Base-by-base conservation (phyloP, 23 tunicate genomes). In the Styela plicata region DNA sequence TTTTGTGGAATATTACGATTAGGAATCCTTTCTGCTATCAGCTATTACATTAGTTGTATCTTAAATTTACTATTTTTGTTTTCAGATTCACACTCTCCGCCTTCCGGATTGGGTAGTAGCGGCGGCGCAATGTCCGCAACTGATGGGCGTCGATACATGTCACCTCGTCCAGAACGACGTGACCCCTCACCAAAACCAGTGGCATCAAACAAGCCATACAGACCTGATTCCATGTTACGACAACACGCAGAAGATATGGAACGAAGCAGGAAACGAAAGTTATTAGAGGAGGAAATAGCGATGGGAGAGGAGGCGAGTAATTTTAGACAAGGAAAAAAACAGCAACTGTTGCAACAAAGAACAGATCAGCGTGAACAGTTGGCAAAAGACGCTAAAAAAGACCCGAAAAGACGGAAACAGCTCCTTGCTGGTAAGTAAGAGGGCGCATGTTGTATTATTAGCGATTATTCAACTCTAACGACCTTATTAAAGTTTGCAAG, bases 231-330 rank as follows among this genome's bases (percentile, higher is more conserved):
- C 5, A 76, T 76, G 81, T 44, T 76, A 53, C 81, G 66, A 0
- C 79, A 74, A 24, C 79, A 74, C 53, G 79, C 79, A 16, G n/a
- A 30, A 0, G 81, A 76, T 26, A 26, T 76, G 28, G 66, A 76
- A 17, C 28, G 64, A 52, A 52, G 33, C 64, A 52, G 81, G 33
- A 53, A 52, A 53, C 25, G 81, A 20, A 76, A 76, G 31, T 21
- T 76, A 1, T 19, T 76, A 26, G 81, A 76, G 81, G 81, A 76
- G n/a, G 81, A 76, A 44, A 76, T 76, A 53, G 81, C 81, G 81
- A 44, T 76, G 66, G 63, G 81, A 21, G 81, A 76, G 66, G 78
- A 73, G 17, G 78, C 57, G 57, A 35, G 78, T 31, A 35, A 24
- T 24, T 73, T 73, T 33, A 19, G 30, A 17, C 78, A 35, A 23